These are phyloP conservation scores for Ahaetulla prasina DNA, from an alignment of 2,113 vertebrate species.

Conservation along the genomic window DNA sequence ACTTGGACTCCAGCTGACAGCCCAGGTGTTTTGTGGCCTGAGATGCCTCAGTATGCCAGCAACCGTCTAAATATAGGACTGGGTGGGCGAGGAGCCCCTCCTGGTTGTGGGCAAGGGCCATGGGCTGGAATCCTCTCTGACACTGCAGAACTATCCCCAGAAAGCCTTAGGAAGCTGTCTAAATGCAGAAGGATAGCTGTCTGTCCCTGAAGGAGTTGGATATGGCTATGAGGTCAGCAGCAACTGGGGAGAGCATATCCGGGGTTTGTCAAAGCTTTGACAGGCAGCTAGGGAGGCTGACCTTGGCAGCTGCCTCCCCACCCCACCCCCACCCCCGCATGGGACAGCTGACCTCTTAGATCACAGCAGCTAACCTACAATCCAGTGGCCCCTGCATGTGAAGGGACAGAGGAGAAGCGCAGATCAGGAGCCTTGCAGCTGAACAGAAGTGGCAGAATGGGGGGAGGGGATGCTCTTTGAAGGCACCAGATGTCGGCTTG, in stretches of 20 bases:
- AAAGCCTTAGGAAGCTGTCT: background rate
- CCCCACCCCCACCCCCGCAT: too few species aligned
- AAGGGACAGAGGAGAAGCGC: background rate
- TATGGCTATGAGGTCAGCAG: background rate
- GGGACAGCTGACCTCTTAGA: background rate
- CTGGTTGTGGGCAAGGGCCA: background rate
- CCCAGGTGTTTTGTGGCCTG: background rate
- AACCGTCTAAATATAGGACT: background rate
- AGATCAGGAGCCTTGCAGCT: background rate
- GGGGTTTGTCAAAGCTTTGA: background rate
- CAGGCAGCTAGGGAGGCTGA: background rate
- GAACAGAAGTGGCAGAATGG: background rate
- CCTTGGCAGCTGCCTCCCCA: background rate
- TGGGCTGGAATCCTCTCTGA: background rate
- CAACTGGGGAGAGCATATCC: background rate
- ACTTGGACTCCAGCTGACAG: background rate
- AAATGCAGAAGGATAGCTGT: too few species aligned
- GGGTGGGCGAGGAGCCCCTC: background rate
- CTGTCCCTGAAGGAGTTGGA: background rate
- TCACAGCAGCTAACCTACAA: background rate
- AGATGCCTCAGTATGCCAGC: background rate
- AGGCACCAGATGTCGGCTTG: background rate
- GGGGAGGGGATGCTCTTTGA: background rate
- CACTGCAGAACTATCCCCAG: background rate
- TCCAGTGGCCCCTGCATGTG: background rate